phyloP scores from a whole-genome alignment of 2,113 vertebrate species.

The Pristiophorus japonicus region DNA sequence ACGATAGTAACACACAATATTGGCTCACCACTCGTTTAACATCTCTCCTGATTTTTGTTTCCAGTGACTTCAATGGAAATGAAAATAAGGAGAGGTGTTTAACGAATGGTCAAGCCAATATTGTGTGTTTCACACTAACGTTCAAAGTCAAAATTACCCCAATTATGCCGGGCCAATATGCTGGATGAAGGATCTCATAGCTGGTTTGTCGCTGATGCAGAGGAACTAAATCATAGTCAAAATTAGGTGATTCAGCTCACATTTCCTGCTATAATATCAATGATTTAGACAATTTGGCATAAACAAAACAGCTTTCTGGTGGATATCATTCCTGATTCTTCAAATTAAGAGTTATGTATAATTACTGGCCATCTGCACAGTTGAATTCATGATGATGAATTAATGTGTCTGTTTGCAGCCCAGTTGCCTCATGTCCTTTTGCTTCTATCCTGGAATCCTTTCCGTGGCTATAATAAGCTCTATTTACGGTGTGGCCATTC shows the following conservation, averaged over 20 bases:
- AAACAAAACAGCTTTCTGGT: background rate
- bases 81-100: background rate
- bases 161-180: background rate
- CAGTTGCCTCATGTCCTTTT: background rate
- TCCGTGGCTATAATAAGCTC: background rate
- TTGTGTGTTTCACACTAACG: background rate
- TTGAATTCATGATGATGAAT: background rate
- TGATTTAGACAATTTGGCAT: background rate
- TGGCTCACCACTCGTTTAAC: background rate
- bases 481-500: background rate
- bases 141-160: background rate
- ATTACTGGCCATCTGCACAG: background rate
- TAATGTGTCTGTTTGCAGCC: background rate
- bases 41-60: background rate
- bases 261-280: background rate
- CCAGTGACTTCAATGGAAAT: background rate
- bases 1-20: background rate
- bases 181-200: background rate
- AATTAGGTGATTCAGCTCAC: background rate
- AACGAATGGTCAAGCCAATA: background rate
- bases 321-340: background rate
- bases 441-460: background rate
- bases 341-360: background rate
- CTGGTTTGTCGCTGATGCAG: background rate
- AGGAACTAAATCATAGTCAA: background rate